Evolutionary conservation across 2,888 invertebrate genomes (phyloP), one percentile per base, ranked within the genome.

Genomic region (Eudasyphora cyanicolor): DNA sequence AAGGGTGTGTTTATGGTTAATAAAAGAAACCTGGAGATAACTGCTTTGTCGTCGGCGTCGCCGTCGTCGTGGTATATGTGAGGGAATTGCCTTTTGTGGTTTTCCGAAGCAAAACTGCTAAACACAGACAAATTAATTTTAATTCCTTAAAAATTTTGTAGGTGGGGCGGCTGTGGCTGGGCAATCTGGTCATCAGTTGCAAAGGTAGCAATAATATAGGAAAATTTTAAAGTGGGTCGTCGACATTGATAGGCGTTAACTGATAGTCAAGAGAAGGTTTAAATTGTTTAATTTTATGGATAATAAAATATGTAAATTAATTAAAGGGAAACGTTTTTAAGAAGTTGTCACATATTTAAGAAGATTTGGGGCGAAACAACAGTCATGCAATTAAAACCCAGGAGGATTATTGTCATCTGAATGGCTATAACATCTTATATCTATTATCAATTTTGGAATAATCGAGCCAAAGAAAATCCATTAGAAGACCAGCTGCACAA

Each of bases 1-100:
- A 38, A 67, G 42, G 67, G 67, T n/a, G 67, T 67, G 67, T 67
- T 67, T 42, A 67, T 67, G 67, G 67, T 24, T 67, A 21, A 67
- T 67, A 67, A 67, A 54, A 10, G 12, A 54, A 67, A 67, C 35
- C 38, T 12, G 14, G 24, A 12, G 42, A 38, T 42, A 67, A 21
- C 42, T 60, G 0, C 42, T 21, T n/a, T n/a, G n/a, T n/a, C n/a
- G n/a, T n/a, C n/a, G n/a, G n/a, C n/a, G n/a, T n/a, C n/a, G n/a
- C n/a, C n/a, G n/a, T n/a, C n/a, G n/a, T n/a, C 2, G 10, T 49
- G n/a, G 17, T 8, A 6, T 21, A 51, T 14, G 51, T 51, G 21
- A 10, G 10, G 21, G 27, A 24, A 27, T 57, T 57, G 24, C 12
- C 14, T 27, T 57, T 27, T 57, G 57, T 10, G 57, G 57, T 57